phyloP scores from a whole-genome alignment of 2,113 vertebrate genomes.

The Melanocharis versteri region DNA sequence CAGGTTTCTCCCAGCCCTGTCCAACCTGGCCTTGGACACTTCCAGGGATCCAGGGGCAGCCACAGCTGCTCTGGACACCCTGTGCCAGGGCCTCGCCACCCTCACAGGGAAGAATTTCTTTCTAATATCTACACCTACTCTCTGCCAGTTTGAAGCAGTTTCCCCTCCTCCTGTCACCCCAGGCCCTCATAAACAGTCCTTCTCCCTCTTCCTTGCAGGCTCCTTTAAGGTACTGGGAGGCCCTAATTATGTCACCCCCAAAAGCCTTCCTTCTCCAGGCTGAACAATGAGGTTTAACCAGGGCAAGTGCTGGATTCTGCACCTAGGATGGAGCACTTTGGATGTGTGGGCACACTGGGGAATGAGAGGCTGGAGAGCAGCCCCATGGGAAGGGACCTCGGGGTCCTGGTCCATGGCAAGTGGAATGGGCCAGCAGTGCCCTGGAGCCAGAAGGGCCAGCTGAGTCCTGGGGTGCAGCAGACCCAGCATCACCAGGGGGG shows the following conservation, averaged over 20 bases:
- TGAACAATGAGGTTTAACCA: background rate
- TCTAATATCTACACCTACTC: background rate
- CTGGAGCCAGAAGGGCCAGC: background rate
- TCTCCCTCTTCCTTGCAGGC: background rate
- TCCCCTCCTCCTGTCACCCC: background rate
- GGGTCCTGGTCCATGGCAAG: background rate
- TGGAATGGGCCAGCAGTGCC: background rate
- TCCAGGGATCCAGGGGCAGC: background rate
- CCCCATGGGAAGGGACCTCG: accelerated
- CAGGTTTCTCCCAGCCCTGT: accelerated
- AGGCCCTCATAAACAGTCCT: background rate
- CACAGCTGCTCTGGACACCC: background rate
- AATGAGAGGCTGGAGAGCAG: background rate
- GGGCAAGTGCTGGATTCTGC: background rate
- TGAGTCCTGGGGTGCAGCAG: accelerated
- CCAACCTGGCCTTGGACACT: background rate
- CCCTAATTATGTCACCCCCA: background rate
- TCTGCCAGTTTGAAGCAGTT: background rate
- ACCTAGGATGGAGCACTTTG: background rate
- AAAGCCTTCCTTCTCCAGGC: background rate
- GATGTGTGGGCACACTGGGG: background rate
- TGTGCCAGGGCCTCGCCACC: accelerated
- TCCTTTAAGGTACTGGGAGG: background rate
- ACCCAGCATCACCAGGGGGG: background rate
- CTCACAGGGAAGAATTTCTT: background rate